Percentiles rank a stretch among this genome's conserved stretches.
Conservation (phyloP, 2,888 invertebrate genomes). For the Lucinisca nassula region DNA sequence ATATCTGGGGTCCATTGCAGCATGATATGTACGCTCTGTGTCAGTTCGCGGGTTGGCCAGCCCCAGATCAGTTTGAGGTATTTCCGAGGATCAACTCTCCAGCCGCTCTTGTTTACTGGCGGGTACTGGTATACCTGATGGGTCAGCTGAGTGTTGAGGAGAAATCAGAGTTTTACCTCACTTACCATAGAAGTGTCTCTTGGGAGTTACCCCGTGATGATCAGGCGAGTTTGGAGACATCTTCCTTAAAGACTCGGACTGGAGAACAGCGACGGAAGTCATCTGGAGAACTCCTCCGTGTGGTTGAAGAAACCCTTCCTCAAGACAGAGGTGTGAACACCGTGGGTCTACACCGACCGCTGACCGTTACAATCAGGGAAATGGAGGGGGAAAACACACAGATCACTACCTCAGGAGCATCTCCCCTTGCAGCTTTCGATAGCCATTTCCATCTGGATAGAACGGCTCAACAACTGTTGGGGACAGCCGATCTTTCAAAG, state of each 20-base stretch:
- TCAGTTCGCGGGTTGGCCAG: neutral
- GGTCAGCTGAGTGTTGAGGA: neutral
- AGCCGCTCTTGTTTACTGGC: neutral
- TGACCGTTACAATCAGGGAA: too few relatives aligned
- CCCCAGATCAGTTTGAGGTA: neutral
- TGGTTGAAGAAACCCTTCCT: too few relatives aligned
- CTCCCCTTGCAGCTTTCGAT: neutral
- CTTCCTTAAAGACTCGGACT: too few relatives aligned
- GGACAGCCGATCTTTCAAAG: neutral
- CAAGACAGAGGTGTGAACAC: too few relatives aligned
- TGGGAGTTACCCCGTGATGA: too few relatives aligned
- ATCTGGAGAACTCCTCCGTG: too few relatives aligned
- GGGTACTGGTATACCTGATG: neutral
- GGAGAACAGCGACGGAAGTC: too few relatives aligned
- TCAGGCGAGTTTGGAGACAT: too few relatives aligned
- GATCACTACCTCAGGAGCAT: too few relatives aligned
- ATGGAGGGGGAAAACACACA: too few relatives aligned
- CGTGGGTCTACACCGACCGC: too few relatives aligned
- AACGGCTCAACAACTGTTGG: neutral
- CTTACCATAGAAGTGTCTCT: too few relatives aligned
- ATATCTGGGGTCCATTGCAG: neutral
- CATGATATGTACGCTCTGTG: neutral
- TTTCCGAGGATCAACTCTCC: neutral
- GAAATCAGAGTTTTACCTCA: neutral
- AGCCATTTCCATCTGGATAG: neutral